Conservation (phyloP, 2,113 vertebrate species). For the Labeo catla region DNA sequence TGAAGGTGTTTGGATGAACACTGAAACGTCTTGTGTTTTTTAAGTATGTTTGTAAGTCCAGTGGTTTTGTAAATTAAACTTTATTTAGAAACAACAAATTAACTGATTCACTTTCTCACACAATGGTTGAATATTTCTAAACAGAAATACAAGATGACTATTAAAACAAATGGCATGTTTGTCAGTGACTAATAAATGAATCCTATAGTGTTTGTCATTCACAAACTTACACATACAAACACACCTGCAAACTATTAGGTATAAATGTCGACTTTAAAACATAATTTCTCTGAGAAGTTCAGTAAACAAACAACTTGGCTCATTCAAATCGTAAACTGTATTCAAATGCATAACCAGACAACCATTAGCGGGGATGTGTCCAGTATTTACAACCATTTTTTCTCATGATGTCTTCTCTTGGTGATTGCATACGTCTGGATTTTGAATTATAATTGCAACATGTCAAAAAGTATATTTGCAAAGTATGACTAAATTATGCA, state of each 20-base stretch:
- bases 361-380: background rate
- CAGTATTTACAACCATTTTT: background rate
- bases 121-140: background rate
- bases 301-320: conserved; percentile 4
- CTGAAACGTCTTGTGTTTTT: no score
- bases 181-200: background rate
- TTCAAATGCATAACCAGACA: conserved; percentile 22
- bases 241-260: background rate
- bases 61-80: no score
- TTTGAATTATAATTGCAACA: background rate
- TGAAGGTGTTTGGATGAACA: no score
- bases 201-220: background rate
- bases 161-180: background rate
- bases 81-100: no score
- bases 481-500: no score
- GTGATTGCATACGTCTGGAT: background rate
- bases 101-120: background rate
- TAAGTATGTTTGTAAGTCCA: no score
- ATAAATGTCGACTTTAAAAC: background rate
- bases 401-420: background rate
- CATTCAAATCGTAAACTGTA: conserved; percentile 31
- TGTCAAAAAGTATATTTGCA: background rate
- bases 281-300: background rate
- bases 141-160: background rate
- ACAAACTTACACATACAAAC: background rate